These are phyloP conservation scores for Meloidogyne hapla DNA, from an alignment of 1,140 invertebrate genomes.

Conservation along the genomic window DNA sequence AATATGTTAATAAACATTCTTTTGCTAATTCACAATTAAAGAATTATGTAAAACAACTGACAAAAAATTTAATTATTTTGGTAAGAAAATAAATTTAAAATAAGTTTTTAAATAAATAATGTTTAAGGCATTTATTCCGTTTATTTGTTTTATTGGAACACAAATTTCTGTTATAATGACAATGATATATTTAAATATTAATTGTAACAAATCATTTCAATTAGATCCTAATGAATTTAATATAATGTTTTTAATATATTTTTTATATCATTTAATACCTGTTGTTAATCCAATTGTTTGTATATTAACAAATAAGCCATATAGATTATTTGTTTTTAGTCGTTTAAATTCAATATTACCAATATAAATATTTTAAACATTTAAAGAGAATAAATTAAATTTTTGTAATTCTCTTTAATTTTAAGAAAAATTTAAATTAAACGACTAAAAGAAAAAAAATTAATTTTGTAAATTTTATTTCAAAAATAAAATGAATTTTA, in stretches of 20 bases:
- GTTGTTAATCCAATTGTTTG: neutral
- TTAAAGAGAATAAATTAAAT: no score
- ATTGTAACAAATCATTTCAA: no score
- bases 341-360: neutral
- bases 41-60: neutral
- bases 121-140: neutral
- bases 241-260: neutral
- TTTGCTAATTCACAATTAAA: neutral
- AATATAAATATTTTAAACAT: neutral
- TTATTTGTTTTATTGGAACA: no score
- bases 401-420: no score
- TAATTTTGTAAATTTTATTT: no score
- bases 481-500: no score
- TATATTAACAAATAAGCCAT: neutral
- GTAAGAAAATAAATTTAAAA: no score
- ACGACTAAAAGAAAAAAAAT: no score
- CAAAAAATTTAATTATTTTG: conserved; percentile 4
- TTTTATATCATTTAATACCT: neutral
- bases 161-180: no score
- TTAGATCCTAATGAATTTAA: no score
- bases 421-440: no score
- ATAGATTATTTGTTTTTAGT: neutral
- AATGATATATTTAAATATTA: no score
- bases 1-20: neutral
- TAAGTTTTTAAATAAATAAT: neutral